Base-by-base conservation (phyloP, 2,113 vertebrate species). In the Garra rufa region DNA sequence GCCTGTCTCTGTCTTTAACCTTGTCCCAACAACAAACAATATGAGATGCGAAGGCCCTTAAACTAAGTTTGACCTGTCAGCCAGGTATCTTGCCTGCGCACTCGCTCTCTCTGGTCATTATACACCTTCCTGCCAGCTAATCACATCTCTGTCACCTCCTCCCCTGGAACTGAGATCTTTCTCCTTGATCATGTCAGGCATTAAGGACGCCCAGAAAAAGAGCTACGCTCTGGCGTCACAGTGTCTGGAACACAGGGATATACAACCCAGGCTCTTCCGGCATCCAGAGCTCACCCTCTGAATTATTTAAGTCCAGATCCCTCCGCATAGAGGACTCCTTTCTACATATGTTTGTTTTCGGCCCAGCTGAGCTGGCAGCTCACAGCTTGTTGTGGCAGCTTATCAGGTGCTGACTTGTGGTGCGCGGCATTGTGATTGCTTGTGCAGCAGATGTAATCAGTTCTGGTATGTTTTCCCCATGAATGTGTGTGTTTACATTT, bases 361-460 rank as follows among this genome's bases (percentile, higher is more conserved):
- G 55, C 65, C 30, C 44, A 65, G 76, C 52, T 48, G 70, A 44
- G 34, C 52, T 74, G 73, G 50, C 82, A 52, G 81, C 30, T 55
- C 76, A 46, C 21, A 55, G 67, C 70, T 83, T 71, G 55, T 65
- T 80, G 30, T 63, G 70, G 75, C 21, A 65, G 76, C 55, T 83
- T 83, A 82, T 78, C 65, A 76, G 74, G 73, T 81, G 48, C 83
- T 82, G 83, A 77, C 48, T 82, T 26, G 81, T 48, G 44, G 28
- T 48, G 24, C 38, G 11, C 11, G 13, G 10, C 21, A 50, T 65
- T 67, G 73, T 75, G 78, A 82, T 43, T 78, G 86, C 78, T 85
- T 77, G 67, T 61, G 65, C 86, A 65, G 83, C 74, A 79, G 83
- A 87, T 87, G 30, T 69, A 85, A 85, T 85, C 83, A 77, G 73